These are phyloP conservation scores for Chascanopsetta lugubris DNA, from an alignment of 2,113 vertebrate species.

Conservation along the genomic window DNA sequence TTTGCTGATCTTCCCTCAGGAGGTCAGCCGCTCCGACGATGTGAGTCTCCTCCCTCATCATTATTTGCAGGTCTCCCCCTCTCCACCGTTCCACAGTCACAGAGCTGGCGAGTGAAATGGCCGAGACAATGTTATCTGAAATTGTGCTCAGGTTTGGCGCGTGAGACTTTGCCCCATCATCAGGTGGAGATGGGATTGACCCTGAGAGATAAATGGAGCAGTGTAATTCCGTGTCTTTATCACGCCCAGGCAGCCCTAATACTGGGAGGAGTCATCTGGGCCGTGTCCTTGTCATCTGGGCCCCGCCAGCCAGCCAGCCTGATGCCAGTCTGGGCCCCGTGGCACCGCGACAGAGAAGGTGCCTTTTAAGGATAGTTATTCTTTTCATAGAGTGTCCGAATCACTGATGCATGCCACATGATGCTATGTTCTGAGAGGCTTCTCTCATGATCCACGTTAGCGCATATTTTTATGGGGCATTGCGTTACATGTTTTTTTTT, in stretches of 20 bases:
- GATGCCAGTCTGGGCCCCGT: constrained; percentile 34
- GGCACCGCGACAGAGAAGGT: constrained; percentile 63
- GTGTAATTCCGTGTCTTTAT: constrained; percentile 78
- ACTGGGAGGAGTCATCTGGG: constrained; percentile 50
- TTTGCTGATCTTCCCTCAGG: constrained; percentile 26
- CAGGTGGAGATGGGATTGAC: constrained; percentile 67
- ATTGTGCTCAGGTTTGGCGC: constrained; percentile 63
- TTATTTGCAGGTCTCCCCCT: constrained; percentile 51
- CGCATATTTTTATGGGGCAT: constrained; percentile 28
- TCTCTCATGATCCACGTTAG: constrained; percentile 17
- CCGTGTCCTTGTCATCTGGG: constrained; percentile 72
- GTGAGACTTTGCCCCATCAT: constrained; percentile 51
- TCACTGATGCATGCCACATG: constrained; percentile 52
- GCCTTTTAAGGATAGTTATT: constrained; percentile 53
- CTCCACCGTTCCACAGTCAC: constrained; percentile 32
- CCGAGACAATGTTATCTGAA: constrained; percentile 77
- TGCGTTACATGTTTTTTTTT: constrained; percentile 8
- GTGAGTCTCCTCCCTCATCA: constrained; percentile 43
- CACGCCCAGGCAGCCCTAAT: constrained; percentile 61
- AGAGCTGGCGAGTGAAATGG: constrained; percentile 54
- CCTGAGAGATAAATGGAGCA: constrained; percentile 70
- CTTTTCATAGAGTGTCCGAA: constrained; percentile 40
- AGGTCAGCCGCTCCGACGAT: constrained; percentile 17
- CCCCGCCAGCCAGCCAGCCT: constrained; percentile 34
- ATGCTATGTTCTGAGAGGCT: constrained; percentile 27